Percentiles rank a stretch among this genome's conserved stretches.
phyloP scores from a whole-genome alignment of 2,113 vertebrate species.

The Nycticorax nycticorax region DNA sequence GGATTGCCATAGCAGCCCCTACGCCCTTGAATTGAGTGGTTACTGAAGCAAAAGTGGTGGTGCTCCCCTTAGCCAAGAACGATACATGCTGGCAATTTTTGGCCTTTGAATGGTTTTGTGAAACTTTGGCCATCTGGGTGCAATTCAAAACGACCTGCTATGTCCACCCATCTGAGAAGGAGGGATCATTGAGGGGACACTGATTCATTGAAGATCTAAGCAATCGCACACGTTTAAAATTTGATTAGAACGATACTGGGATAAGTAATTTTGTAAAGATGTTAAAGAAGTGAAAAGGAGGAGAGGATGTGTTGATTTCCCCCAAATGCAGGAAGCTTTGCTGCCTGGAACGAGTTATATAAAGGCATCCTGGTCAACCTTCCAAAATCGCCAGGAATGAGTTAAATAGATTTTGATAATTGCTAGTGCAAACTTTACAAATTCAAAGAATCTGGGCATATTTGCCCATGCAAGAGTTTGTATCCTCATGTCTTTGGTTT shows the following conservation, averaged over 20 bases:
- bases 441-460: neutral
- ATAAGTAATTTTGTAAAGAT: neutral
- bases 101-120: neutral
- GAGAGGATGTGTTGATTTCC: neutral
- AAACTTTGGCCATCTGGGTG: neutral
- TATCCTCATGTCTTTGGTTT: neutral
- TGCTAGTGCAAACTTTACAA: neutral
- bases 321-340: neutral
- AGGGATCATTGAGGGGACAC: neutral
- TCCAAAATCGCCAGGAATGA: neutral
- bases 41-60: neutral
- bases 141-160: neutral
- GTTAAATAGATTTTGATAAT: neutral
- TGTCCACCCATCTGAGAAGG: neutral
- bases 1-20: neutral
- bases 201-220: neutral
- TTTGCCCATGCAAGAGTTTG: neutral
- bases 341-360: neutral
- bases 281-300: neutral
- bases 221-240: neutral
- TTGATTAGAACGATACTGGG: neutral
- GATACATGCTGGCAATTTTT: neutral
- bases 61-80: neutral
- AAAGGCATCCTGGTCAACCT: neutral
- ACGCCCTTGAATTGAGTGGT: neutral